Evolutionary conservation across 2,113 vertebrate species (phyloP), one percentile per base, ranked within the genome.

Genomic region (Piprites chloris): DNA sequence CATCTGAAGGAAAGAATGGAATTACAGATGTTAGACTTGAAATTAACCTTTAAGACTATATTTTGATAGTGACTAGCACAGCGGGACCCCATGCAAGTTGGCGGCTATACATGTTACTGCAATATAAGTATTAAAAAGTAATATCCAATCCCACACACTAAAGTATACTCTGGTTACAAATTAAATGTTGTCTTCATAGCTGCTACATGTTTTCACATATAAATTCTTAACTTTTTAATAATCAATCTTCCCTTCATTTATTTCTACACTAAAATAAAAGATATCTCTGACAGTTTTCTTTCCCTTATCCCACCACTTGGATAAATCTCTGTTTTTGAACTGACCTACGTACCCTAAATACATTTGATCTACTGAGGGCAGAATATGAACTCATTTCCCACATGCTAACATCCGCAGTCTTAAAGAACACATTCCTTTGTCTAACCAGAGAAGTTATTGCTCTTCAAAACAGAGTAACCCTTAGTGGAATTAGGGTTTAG

Each of bases 21-120:
- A 74, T 90, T 93, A 56, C 63, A 85, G 67, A 66, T 69, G 55
- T 84, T 74, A 84, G 63, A 80, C 35, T 86, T 83, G 32, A 91
- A 95, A 90, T 80, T 62, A 85, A 74, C 78, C 50, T 94, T 74
- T 93, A 79, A 68, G 74, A 14, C 27, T 85, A 3, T 87, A 61
- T 94, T 96, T 95, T 95, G 63, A 67, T 80, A 93, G 78, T 52
- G 67, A 50, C 71, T 83, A 94, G 46, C 41, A 39, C 58, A 93
- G 62, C 52, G 71, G n/a, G 74, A 87, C 33, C 30, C 28, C 58
- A 53, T 68, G 37, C 53, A 91, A 21, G 12, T 61, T 85, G 80
- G 66, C 61, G 91, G 44, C 41, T 83, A 27, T 79, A 30, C 19
- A 33, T 62, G 23, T 79, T 87, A 49, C 53, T 87, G 11, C n/a